Percentiles rank a stretch among this genome's conserved stretches.
These are phyloP conservation scores for Aurelia sp. DNA, from an alignment of 30 jellyfish, hydroid and myxozoan species.

Conservation along the genomic window DNA sequence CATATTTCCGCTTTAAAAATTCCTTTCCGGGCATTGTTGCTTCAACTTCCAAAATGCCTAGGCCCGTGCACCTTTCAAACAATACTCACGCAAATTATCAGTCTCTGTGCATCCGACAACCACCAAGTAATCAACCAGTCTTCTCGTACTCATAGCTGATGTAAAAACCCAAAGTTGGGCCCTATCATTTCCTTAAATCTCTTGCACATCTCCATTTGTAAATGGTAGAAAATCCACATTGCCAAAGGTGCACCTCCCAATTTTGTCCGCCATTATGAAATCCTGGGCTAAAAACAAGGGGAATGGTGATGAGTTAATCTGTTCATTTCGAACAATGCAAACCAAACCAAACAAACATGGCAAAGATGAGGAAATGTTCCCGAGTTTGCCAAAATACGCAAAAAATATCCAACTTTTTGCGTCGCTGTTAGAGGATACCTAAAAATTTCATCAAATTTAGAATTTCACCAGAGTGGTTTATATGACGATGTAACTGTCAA, in stretches of 20 bases:
- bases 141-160: conserved; percentile 48
- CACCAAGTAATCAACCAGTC: conserved; percentile 89
- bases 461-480: too few relatives aligned
- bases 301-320: conserved; percentile 14
- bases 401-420: too few relatives aligned
- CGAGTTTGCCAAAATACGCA: too few relatives aligned
- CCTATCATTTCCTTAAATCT: background rate
- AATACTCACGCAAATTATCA: conserved; percentile 53
- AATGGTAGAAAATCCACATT: background rate
- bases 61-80: background rate
- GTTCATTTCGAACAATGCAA: too few relatives aligned
- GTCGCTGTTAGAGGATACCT: too few relatives aligned
- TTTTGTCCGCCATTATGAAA: conserved; percentile 57
- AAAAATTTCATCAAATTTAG: too few relatives aligned
- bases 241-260: conserved; percentile 48
- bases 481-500: too few relatives aligned
- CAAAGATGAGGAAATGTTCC: too few relatives aligned
- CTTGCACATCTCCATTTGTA: background rate
- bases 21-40: too few relatives aligned
- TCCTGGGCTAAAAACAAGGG: background rate
- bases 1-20: too few relatives aligned
- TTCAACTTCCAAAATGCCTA: background rate
- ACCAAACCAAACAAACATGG: too few relatives aligned
- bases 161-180: conserved; percentile 12
- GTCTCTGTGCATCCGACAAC: conserved; percentile 82